Evolutionary conservation across 2,797 vertebrate genomes (phyloP).

Genomic region (Rhadinocentrus ornatus): DNA sequence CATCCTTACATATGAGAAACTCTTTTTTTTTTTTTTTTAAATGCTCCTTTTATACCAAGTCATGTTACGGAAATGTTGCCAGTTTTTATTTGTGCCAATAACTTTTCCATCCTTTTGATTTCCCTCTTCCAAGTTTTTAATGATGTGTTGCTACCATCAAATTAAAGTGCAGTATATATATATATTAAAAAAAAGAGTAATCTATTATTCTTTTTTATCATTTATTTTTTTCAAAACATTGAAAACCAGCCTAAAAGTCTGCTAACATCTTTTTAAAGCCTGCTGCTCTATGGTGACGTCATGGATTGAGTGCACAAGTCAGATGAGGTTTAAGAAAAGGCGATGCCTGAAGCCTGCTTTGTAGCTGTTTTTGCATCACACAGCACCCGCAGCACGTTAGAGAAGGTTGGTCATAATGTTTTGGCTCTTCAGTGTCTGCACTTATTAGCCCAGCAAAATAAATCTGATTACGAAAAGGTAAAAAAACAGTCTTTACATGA

Average conservation of each 20-base stretch:
- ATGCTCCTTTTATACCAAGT: too few species aligned
- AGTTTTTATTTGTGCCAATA: too few species aligned
- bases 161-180: too few species aligned
- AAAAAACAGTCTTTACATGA: not conserved
- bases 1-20: too few species aligned
- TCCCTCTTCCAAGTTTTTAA: too few species aligned
- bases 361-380: not conserved
- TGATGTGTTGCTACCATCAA: too few species aligned
- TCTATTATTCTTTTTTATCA: not conserved
- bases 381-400: not conserved
- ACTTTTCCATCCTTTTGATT: too few species aligned
- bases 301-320: not conserved
- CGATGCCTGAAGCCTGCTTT: not conserved
- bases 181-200: not conserved
- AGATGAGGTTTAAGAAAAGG: not conserved
- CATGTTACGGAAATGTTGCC: too few species aligned
- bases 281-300: not conserved
- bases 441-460: slow-evolving; percentile 1
- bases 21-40: too few species aligned
- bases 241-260: not conserved
- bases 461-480: not conserved
- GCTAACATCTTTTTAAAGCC: not conserved
- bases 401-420: not conserved
- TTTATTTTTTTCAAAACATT: not conserved
- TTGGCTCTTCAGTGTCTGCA: not conserved